Conservation (phyloP, 2,888 invertebrate species). For the Pelosia muscerda region DNA sequence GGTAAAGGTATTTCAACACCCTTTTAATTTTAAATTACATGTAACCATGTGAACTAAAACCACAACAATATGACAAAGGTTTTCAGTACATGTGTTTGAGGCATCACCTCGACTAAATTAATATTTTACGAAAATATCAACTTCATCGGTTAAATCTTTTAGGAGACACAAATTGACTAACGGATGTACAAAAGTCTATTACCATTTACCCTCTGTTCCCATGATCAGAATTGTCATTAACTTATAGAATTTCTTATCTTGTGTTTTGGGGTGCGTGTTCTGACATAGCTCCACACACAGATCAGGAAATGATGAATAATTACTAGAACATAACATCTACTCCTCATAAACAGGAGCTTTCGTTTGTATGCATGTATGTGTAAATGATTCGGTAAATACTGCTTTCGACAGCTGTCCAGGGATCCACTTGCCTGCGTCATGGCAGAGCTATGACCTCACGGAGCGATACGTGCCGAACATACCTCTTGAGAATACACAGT, state of each 20-base stretch:
- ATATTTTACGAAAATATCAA: not conserved
- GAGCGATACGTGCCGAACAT: conserved; percentile 28
- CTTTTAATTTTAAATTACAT: conserved; percentile 18
- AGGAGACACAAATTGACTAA: not conserved
- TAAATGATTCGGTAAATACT: not conserved
- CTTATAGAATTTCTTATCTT: too few species aligned
- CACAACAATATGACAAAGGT: not conserved
- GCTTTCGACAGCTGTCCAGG: conserved; percentile 22
- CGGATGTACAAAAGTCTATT: too few species aligned
- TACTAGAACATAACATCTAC: too few species aligned
- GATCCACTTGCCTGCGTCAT: conserved; percentile 49
- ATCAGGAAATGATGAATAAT: too few species aligned
- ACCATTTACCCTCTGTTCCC: too few species aligned
- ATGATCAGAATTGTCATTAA: too few species aligned
- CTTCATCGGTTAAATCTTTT: not conserved
- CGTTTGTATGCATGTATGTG: not conserved
- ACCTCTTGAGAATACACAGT: conserved; percentile 30
- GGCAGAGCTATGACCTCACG: conserved; percentile 57
- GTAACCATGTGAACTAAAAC: conserved; percentile 3
- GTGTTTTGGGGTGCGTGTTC: too few species aligned
- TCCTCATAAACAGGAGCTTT: too few species aligned
- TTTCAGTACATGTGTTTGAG: not conserved
- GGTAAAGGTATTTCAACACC: conserved; percentile 15
- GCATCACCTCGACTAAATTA: not conserved
- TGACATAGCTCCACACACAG: too few species aligned